Evolutionary conservation across 2,888 invertebrate species (phyloP).

Genomic region (Hartigia nigra): DNA sequence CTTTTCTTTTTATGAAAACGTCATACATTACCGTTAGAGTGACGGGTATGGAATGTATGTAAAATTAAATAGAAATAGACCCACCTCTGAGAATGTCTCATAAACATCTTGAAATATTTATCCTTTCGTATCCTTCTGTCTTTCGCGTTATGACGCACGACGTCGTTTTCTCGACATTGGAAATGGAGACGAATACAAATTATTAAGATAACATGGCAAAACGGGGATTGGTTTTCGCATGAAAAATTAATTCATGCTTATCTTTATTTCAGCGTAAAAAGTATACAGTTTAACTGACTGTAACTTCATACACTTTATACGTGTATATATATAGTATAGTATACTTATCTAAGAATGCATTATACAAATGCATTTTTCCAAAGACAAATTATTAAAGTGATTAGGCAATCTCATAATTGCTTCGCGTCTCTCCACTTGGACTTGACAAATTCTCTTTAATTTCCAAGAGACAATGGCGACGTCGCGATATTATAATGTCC

Average conservation of each 20-base stretch:
- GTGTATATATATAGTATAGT: too few species aligned
- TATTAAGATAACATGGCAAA: not conserved
- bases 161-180: not conserved
- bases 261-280: not conserved
- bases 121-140: not conserved
- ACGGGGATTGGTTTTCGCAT: not conserved
- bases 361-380: not conserved
- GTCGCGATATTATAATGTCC: not conserved
- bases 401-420: not conserved
- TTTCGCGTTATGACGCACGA: not conserved
- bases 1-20: not conserved
- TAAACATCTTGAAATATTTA: not conserved
- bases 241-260: not conserved
- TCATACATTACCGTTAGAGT: not conserved
- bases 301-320: not conserved
- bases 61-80: not conserved
- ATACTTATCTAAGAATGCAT: not conserved
- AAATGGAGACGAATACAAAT: not conserved
- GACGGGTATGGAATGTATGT: not conserved
- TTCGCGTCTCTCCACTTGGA: not conserved
- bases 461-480: not conserved
- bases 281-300: not conserved
- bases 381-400: not conserved
- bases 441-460: not conserved
- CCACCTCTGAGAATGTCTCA: not conserved